A percentile compares a stretch with the other conserved stretches of the same genome.
These are phyloP conservation scores for Poeciliopsis retropinna DNA, from an alignment of 2,113 vertebrate species.

Conservation along the genomic window DNA sequence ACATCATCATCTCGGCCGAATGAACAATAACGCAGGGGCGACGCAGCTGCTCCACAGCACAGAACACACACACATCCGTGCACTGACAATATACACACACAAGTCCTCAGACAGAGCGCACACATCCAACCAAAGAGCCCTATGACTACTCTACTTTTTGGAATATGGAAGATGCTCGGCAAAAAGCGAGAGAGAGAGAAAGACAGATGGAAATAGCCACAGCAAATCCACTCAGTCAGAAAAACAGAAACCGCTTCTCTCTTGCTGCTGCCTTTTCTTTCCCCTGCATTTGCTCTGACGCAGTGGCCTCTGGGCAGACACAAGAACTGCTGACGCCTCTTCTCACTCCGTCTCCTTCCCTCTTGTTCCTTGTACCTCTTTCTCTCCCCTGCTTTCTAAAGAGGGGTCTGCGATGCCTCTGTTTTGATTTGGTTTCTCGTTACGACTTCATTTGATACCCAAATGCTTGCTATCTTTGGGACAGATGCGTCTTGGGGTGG, in stretches of 20 bases:
- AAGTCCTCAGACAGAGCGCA: conserved; percentile 27
- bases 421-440: conserved; percentile 42
- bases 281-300: conserved; percentile 24
- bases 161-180: conserved; percentile 23
- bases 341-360: not conserved
- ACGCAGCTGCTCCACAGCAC: conserved; percentile 8
- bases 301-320: conserved; percentile 47
- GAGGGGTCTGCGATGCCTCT: conserved; percentile 18
- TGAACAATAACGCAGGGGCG: conserved; percentile 39
- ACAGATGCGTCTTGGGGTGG: not conserved
- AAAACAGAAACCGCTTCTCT: conserved; percentile 45
- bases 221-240: conserved; percentile 55
- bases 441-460: conserved; percentile 43
- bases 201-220: conserved; percentile 52
- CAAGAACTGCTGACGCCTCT: conserved; percentile 31
- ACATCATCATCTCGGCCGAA: conserved; percentile 58
- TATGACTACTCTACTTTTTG: conserved; percentile 30
- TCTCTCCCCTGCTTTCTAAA: not conserved
- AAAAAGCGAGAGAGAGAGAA: conserved; percentile 18
- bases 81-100: conserved; percentile 21
- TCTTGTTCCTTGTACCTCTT: not conserved
- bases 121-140: conserved; percentile 15
- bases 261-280: not conserved
- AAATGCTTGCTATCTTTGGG: conserved; percentile 9
- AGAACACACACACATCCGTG: not conserved